These are phyloP conservation scores for Dissostichus mawsoni DNA, from an alignment of 2,113 vertebrate species.

Conservation along the genomic window DNA sequence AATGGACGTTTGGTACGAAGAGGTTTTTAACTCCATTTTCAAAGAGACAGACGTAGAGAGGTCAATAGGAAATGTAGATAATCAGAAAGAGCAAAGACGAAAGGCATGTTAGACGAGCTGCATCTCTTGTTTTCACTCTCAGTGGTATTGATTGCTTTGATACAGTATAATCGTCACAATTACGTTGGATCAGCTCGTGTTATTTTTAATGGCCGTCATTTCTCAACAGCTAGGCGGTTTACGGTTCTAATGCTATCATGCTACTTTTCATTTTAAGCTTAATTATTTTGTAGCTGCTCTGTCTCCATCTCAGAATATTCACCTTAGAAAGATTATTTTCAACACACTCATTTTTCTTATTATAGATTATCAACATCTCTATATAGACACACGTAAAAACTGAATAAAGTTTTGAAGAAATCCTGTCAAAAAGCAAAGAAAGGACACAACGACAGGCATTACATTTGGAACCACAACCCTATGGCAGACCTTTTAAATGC, in stretches of 20 bases:
- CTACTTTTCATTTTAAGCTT: slow-evolving; percentile 50
- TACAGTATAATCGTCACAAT: slow-evolving; percentile 3
- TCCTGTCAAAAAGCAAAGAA: slow-evolving; percentile 1
- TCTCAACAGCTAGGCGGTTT: slow-evolving; percentile 7
- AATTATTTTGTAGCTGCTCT: slow-evolving; percentile 37
- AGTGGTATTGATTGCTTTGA: not conserved
- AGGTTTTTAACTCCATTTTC: slow-evolving; percentile 46
- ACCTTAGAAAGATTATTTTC: slow-evolving; percentile 31
- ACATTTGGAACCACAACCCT: not conserved
- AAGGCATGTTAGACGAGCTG: not conserved
- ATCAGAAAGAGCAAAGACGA: not conserved
- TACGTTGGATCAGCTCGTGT: slow-evolving; percentile 33
- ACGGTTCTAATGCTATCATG: slow-evolving; percentile 38
- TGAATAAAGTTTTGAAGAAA: not conserved
- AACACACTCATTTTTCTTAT: slow-evolving; percentile 22
- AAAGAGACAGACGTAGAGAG: slow-evolving; percentile 16
- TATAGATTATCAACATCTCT: slow-evolving; percentile 22
- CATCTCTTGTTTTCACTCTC: slow-evolving; percentile 29
- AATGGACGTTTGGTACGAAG: slow-evolving; percentile 30
- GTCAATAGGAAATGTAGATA: slow-evolving; percentile 17
- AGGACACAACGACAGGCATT: not conserved
- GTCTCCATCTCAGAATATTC: slow-evolving; percentile 22
- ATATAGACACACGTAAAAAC: not conserved
- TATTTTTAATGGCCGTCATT: slow-evolving; percentile 10
- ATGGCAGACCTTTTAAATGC: not conserved